Percentiles rank a stretch among this genome's conserved stretches.
phyloP scores from a whole-genome alignment of 1,140 invertebrate species.

The Heterodera carotae region DNA sequence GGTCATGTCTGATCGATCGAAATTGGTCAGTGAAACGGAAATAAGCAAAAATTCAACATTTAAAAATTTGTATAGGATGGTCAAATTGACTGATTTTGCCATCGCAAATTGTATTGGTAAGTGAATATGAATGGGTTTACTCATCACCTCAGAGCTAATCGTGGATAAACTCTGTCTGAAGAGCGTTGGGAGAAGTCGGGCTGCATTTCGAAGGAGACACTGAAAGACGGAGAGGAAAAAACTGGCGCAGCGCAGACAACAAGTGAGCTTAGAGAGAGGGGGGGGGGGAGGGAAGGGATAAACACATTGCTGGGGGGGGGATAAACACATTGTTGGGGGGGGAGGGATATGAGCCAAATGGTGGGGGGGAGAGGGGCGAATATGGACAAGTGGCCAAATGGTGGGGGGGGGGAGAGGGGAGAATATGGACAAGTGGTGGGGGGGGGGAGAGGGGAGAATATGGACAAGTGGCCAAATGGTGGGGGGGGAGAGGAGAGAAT shows the following conservation, averaged over 20 bases:
- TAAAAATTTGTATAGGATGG: conserved; percentile 38
- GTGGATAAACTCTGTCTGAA: neutral
- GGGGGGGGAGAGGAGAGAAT: no score
- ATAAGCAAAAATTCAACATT: neutral
- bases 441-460: no score
- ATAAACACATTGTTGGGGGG: no score
- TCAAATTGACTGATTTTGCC: conserved; percentile 63
- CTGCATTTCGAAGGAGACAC: conserved; percentile 54
- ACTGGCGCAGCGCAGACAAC: conserved; percentile 56
- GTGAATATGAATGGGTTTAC: neutral
- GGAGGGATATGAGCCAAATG: no score
- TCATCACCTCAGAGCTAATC: no score
- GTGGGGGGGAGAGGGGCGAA: no score
- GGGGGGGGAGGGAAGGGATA: neutral
- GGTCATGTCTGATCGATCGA: conserved; percentile 62
- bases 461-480: no score
- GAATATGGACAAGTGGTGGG: no score
- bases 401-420: no score
- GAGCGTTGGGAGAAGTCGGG: conserved; percentile 63
- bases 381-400: no score
- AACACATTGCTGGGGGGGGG: neutral
- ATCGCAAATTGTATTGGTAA: conserved; percentile 56
- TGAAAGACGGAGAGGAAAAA: conserved; percentile 62
- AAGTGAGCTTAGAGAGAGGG: conserved; percentile 41
- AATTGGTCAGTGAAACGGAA: conserved; percentile 65